Evolutionary conservation across 1,140 invertebrate species (phyloP).

Genomic region (Drosophila tropicalis): DNA sequence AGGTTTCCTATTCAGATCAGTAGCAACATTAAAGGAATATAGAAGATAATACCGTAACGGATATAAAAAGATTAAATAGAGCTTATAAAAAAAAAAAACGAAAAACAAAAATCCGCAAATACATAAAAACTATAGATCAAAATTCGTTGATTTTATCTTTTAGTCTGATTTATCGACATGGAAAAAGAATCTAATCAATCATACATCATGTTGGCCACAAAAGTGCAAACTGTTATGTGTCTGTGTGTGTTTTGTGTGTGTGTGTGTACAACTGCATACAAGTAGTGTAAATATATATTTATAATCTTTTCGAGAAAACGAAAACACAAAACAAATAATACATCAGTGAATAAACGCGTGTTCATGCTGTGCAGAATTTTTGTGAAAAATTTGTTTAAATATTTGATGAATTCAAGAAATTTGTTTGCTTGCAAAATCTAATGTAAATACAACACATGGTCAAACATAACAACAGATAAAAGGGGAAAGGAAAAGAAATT

Average conservation of each 20-base stretch:
- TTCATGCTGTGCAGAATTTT: constrained; percentile 35
- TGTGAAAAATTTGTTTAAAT: constrained; percentile 44
- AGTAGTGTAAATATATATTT: constrained; percentile 16
- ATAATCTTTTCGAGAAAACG: not conserved
- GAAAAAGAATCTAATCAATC: constrained; percentile 55
- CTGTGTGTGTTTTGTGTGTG: constrained; percentile 28
- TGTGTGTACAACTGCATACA: not conserved
- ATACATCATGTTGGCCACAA: constrained; percentile 56
- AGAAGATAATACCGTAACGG: too few species aligned
- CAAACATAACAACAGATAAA: constrained; percentile 27
- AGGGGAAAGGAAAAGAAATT: not conserved
- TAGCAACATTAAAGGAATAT: too few species aligned
- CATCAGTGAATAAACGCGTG: constrained; percentile 25
- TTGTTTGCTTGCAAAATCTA: constrained; percentile 59
- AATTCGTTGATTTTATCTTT: not conserved
- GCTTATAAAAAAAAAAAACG: too few species aligned
- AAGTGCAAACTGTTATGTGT: constrained; percentile 24
- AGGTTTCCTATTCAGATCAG: too few species aligned
- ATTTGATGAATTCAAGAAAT: constrained; percentile 61
- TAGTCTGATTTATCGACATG: not conserved
- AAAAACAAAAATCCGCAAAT: not conserved
- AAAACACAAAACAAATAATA: not conserved
- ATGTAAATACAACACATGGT: constrained; percentile 56
- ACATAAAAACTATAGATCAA: not conserved
- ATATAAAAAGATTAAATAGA: too few species aligned